Conservation (phyloP, 2,113 vertebrate genomes). For the Oenanthe melanoleuca region DNA sequence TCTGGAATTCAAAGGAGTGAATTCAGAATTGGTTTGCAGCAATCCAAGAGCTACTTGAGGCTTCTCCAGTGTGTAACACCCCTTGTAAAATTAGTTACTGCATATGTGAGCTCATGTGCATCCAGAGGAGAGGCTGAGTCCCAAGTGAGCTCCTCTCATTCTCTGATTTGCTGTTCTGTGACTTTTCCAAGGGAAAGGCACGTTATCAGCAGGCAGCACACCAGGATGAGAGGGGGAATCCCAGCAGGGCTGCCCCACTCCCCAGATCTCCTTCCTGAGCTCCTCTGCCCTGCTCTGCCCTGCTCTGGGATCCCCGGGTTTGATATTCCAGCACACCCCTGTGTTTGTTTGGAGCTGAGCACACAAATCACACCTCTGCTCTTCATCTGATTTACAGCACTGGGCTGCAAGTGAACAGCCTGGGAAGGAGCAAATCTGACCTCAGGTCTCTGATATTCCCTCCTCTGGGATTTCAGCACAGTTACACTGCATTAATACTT, state of each 20-base stretch:
- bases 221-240: neutral
- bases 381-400: neutral
- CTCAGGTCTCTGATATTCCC: neutral
- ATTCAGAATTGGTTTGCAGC: neutral
- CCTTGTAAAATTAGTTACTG: neutral
- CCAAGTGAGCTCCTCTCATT: neutral
- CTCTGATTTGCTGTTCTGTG: neutral
- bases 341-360: neutral
- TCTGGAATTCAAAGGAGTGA: neutral
- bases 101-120: neutral
- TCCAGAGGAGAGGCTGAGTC: neutral
- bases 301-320: neutral
- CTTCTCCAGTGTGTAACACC: neutral
- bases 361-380: neutral
- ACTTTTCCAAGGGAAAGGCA: neutral
- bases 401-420: neutral
- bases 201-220: neutral
- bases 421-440: neutral
- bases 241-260: neutral
- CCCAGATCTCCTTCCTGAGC: neutral
- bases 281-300: neutral
- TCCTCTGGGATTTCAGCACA: neutral
- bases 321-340: neutral
- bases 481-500: neutral
- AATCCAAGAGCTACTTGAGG: neutral